These are phyloP conservation scores for Clepsis dumicolana DNA, from an alignment of 2,888 invertebrate species.

Conservation along the genomic window DNA sequence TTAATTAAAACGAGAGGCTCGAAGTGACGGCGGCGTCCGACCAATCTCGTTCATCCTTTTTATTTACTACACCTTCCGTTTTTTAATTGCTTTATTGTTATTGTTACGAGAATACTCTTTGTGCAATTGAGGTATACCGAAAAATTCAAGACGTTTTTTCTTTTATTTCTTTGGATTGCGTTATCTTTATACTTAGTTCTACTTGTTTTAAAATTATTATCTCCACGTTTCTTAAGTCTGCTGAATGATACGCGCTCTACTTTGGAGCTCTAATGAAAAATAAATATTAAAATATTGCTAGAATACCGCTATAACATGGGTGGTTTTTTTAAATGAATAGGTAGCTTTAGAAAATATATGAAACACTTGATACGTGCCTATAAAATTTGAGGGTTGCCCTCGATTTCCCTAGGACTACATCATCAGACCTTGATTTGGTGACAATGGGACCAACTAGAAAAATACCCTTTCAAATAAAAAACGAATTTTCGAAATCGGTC, in stretches of 20 bases:
- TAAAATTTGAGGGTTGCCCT: too few species aligned
- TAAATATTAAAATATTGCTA: too few species aligned
- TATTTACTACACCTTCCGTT: conserved; percentile 16
- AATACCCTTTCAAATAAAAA: too few species aligned
- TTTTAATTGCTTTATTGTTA: conserved; percentile 26
- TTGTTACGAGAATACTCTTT: conserved; percentile 6
- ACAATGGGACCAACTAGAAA: too few species aligned
- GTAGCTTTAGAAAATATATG: too few species aligned
- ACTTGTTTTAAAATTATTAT: neutral
- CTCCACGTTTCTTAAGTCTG: neutral
- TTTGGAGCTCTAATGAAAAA: too few species aligned
- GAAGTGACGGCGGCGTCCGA: conserved; percentile 10
- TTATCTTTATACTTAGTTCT: neutral
- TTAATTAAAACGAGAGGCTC: conserved; percentile 38
- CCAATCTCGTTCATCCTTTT: conserved; percentile 31
- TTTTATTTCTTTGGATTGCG: neutral
- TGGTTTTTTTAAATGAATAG: too few species aligned
- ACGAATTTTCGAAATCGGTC: too few species aligned
- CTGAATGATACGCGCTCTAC: neutral
- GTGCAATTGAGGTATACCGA: conserved; percentile 1
- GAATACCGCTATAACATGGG: too few species aligned
- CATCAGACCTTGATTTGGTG: too few species aligned
- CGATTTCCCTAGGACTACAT: too few species aligned
- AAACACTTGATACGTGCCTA: too few species aligned
- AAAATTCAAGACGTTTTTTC: neutral